Conservation (phyloP, 2,797 vertebrate genomes). For the Chrysocyon brachyurus region DNA sequence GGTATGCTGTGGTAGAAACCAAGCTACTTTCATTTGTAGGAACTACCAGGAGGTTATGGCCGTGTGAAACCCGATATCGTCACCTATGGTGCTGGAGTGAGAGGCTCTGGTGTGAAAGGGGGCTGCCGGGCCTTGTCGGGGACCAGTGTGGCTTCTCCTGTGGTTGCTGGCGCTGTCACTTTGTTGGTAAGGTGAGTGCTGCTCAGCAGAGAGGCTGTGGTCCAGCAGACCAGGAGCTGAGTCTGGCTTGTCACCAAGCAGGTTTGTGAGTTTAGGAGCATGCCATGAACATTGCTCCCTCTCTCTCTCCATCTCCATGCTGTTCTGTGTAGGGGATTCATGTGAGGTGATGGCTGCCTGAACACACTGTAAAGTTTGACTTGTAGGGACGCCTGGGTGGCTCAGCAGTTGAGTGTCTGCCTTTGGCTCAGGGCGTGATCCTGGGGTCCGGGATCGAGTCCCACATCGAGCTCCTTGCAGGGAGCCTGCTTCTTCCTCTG, state of each 20-base stretch:
- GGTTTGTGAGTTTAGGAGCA: background rate
- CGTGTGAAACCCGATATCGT: slow-evolving; percentile 98
- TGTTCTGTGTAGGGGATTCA: background rate
- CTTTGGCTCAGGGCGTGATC: too few species aligned
- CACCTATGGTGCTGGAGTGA: slow-evolving; percentile 98
- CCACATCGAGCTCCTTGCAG: too few species aligned
- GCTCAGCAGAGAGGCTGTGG: background rate
- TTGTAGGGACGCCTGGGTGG: too few species aligned
- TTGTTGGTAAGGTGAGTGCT: slow-evolving; percentile 94
- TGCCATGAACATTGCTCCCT: accelerated
- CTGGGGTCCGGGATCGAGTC: too few species aligned
- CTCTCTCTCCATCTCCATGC: background rate
- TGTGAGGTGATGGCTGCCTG: accelerated
- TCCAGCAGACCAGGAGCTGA: background rate
- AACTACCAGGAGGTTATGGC: slow-evolving; percentile 97
- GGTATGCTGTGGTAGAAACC: background rate
- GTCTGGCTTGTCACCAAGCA: background rate
- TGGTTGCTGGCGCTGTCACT: slow-evolving; percentile 98
- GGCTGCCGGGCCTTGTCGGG: slow-evolving; percentile 98
- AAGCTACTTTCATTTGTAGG: slow-evolving; percentile 87
- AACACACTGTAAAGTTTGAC: too few species aligned
- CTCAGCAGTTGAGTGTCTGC: too few species aligned
- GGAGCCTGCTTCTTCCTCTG: too few species aligned
- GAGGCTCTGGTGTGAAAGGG: slow-evolving; percentile 98
- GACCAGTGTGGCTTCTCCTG: slow-evolving; percentile 98